Evolutionary conservation across 2,797 vertebrate genomes (phyloP).

Genomic region (Tokudaia muenninki): DNA sequence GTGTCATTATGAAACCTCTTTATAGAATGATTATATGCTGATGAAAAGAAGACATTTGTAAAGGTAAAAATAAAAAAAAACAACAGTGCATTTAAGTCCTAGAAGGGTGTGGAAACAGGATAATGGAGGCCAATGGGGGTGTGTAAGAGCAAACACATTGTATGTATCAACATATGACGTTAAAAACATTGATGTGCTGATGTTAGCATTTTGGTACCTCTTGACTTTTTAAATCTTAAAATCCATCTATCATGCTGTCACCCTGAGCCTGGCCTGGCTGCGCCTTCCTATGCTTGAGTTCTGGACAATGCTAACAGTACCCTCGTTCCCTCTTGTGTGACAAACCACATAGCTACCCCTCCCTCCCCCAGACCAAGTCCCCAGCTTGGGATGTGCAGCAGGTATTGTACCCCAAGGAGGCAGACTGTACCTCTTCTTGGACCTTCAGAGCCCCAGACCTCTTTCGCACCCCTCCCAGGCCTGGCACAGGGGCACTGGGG

Average conservation of each 20-base stretch:
- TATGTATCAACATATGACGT: background rate
- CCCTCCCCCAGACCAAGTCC: accelerated
- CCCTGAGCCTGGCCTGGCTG: accelerated
- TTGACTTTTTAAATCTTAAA: background rate
- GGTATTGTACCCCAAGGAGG: background rate
- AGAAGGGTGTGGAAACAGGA: background rate
- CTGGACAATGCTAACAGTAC: background rate
- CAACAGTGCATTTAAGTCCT: background rate
- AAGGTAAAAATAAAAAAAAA: background rate
- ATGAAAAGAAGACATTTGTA: background rate
- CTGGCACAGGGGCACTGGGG: background rate
- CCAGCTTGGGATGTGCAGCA: accelerated
- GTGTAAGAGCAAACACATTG: too few relatives aligned
- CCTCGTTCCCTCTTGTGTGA: background rate
- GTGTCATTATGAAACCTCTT: background rate
- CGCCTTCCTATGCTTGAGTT: too few relatives aligned
- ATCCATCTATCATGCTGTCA: background rate
- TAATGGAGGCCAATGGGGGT: too few relatives aligned
- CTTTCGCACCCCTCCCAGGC: background rate
- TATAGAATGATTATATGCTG: background rate
- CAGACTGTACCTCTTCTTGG: background rate
- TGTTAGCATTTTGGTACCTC: background rate
- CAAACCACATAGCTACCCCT: accelerated
- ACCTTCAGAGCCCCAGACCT: background rate
- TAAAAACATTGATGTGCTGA: background rate